A percentile compares a stretch with the other conserved stretches of the same genome.
phyloP scores from a whole-genome alignment of 1,140 invertebrate species.

The Orussus abietinus region DNA sequence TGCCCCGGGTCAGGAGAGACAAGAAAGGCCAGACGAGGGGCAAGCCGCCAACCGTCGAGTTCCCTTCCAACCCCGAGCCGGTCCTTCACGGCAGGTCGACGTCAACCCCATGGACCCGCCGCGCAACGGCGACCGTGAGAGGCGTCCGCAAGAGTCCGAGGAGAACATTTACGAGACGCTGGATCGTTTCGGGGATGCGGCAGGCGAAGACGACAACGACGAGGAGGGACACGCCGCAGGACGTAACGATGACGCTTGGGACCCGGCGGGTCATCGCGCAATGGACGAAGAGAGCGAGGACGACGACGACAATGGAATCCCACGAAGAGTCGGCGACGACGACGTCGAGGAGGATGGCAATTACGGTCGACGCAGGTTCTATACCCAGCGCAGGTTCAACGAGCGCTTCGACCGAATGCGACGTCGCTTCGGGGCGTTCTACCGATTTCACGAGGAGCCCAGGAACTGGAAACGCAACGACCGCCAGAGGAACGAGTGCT shows the following conservation, averaged over 20 bases:
- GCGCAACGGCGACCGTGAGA: slow-evolving; percentile 25
- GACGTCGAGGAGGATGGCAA: slow-evolving; percentile 24
- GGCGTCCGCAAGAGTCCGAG: slow-evolving; percentile 39
- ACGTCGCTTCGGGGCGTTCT: too few relatives aligned
- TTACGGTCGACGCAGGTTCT: slow-evolving; percentile 13
- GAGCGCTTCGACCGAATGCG: too few relatives aligned
- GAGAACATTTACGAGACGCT: slow-evolving; percentile 49
- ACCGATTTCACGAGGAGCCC: too few relatives aligned
- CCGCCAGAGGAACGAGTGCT: slow-evolving; percentile 32
- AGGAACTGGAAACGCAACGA: slow-evolving; percentile 34
- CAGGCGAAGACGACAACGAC: slow-evolving; percentile 10
- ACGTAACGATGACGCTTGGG: slow-evolving; percentile 4
- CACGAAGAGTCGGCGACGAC: slow-evolving; percentile 40
- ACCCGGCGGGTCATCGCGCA: too few relatives aligned
- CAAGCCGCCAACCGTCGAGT: too few relatives aligned
- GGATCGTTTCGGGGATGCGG: slow-evolving; percentile 39
- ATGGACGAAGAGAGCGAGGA: too few relatives aligned
- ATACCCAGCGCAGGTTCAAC: too few relatives aligned
- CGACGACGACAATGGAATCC: slow-evolving; percentile 37
- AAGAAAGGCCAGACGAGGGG: too few relatives aligned
- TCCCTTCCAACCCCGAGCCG: slow-evolving; percentile 37
- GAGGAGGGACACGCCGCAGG: slow-evolving; percentile 11
- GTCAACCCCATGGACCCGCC: slow-evolving; percentile 41
- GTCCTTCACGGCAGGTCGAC: too few relatives aligned
- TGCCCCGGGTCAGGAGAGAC: slow-evolving; percentile 22